Base-by-base conservation (phyloP, 2,888 invertebrate species). In the Epinotia demarniana region DNA sequence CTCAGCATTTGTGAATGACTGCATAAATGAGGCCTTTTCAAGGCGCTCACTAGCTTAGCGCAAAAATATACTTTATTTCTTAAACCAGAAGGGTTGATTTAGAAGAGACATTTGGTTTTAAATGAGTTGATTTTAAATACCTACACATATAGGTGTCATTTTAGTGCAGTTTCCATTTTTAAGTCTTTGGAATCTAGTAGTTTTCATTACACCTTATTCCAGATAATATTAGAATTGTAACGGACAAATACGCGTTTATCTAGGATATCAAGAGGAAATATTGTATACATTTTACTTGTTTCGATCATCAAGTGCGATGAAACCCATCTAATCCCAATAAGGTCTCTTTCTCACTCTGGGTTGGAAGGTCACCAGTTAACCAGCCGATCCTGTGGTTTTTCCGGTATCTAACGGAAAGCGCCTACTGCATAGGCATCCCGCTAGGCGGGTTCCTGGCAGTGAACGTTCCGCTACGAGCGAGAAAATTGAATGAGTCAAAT, bases 401-500 rank as follows among this genome's bases (percentile, higher is more conserved):
- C 23, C 23, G 23, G 23, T 27, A 27, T 3, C 2, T 3, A 27
- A 23, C 23, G 23, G 23, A 23, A 23, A 23, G 23, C 23, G 23
- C 2, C 23, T 27, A 27, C 23, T 1, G 23, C 1, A 3, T 27
- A 27, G 23, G 23, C 23, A 27, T 3, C 23, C 23, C 23, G 23
- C 23, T 27, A 27, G 23, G 23, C 23, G 23, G 3, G 23, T 3
- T 27, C 23, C 23, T 27, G 23, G 23, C 23, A 27, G 3, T 27
- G 1, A 27, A 27, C 64, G 64, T 49, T 8, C 49, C 12, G 19
- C 63, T 43, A 18, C 19, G 23, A 12, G 46, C 46, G 62, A 8
- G 43, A 23, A 23, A 64, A 46, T 49, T 18, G 46, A 23, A 9
- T n/a, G 49, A 9, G 49, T 64, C 23, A 64, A 64, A 64, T 64